These are phyloP conservation scores for Dufourea novaeangliae DNA, from an alignment of 1,140 invertebrate genomes.

Conservation along the genomic window DNA sequence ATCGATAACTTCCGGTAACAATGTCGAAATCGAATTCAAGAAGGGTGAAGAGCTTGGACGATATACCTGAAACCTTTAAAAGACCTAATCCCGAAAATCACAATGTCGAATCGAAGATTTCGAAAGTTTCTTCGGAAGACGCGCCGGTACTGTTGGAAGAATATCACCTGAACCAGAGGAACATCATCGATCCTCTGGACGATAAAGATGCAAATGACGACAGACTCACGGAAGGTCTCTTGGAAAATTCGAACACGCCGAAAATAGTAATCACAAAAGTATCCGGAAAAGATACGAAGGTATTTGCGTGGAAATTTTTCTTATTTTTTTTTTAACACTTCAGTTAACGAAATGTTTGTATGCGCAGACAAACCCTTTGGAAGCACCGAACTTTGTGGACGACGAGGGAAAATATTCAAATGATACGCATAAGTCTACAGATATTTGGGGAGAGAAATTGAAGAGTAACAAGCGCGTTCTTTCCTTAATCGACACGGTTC, in stretches of 20 bases:
- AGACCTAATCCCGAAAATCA: too few species aligned
- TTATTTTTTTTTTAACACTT: not conserved
- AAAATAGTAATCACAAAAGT: not conserved
- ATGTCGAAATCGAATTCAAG: not conserved
- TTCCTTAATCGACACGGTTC: constrained; percentile 56
- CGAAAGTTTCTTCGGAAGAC: not conserved
- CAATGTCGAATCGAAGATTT: too few species aligned
- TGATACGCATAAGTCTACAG: too few species aligned
- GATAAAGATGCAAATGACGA: not conserved
- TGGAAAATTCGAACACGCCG: not conserved
- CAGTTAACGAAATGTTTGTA: not conserved
- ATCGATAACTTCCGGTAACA: not conserved
- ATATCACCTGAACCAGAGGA: too few species aligned
- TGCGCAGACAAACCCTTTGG: not conserved
- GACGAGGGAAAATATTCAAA: not conserved
- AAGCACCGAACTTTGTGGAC: not conserved
- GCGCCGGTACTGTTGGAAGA: not conserved
- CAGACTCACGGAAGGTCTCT: not conserved
- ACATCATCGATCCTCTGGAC: not conserved
- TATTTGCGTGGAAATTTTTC: not conserved
- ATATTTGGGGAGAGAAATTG: not conserved
- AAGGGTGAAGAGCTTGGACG: constrained; percentile 14
- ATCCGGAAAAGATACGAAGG: not conserved
- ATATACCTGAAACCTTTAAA: not conserved
- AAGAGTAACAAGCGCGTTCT: constrained; percentile 47